Conservation (phyloP, 2,797 vertebrate genomes). For the Mallotus villosus region DNA sequence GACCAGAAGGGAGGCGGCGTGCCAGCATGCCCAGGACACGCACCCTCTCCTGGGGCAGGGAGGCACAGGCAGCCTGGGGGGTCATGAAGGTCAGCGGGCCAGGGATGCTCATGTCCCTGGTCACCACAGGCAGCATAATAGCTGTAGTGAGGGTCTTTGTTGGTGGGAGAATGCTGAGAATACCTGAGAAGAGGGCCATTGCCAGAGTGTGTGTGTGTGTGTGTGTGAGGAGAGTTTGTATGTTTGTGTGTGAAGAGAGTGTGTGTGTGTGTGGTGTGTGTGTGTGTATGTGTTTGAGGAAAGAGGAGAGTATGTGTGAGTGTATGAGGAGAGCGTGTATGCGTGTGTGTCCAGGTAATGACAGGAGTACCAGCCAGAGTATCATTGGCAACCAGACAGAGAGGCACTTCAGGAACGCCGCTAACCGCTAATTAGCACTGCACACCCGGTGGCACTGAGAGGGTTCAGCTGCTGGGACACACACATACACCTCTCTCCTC, state of each 20-base stretch:
- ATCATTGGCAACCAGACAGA: neutral
- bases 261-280: too few relatives aligned
- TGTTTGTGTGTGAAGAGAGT: neutral
- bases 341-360: neutral
- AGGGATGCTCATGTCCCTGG: neutral
- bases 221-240: neutral
- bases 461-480: too few relatives aligned
- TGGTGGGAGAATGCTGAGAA: too few relatives aligned
- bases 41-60: neutral
- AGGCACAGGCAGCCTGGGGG: neutral
- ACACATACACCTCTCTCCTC: too few relatives aligned
- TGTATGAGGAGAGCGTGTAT: neutral
- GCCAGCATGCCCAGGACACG: neutral
- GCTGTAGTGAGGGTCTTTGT: too few relatives aligned
- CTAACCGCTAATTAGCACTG: slow-evolving; percentile 13
- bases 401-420: neutral
- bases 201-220: too few relatives aligned
- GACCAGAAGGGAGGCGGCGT: too few relatives aligned
- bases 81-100: neutral
- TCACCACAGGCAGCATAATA: too few relatives aligned
- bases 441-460: neutral
- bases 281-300: too few relatives aligned
- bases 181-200: too few relatives aligned
- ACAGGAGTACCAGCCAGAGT: neutral
- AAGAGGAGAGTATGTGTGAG: too few relatives aligned